Percentiles rank a stretch among this genome's conserved stretches.
These are phyloP conservation scores for Phrynocephalus guinanensis DNA, from an alignment of 2,797 vertebrate genomes.

Conservation along the genomic window DNA sequence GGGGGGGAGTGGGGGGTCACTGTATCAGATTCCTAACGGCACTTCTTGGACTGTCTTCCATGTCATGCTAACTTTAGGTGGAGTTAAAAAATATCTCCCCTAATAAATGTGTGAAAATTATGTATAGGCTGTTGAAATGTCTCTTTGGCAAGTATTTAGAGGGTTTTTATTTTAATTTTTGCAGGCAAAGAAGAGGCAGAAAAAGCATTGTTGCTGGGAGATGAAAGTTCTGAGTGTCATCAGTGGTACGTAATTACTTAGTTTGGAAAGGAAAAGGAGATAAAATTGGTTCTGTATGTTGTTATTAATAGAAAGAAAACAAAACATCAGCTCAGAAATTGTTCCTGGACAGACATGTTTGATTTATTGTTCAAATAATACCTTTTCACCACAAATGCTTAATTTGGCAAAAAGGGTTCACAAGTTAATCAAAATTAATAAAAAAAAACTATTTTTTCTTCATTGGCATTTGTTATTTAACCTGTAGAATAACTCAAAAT, in stretches of 20 bases:
- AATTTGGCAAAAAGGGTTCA: not conserved
- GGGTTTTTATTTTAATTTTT: conserved; percentile 14
- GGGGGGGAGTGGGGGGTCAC: no score
- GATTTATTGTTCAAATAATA: not conserved
- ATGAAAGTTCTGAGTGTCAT: conserved; percentile 86
- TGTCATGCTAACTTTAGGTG: not conserved
- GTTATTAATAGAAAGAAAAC: conserved; percentile 1
- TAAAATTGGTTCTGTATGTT: not conserved
- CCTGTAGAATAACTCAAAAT: not conserved
- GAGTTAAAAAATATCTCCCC: not conserved
- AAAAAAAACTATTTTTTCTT: not conserved
- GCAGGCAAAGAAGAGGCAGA: conserved; percentile 88
- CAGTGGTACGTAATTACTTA: conserved; percentile 85
- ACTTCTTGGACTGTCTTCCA: not conserved
- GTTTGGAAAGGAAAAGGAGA: not conserved
- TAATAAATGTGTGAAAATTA: not conserved
- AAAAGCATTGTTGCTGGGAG: conserved; percentile 81
- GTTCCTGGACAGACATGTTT: not conserved
- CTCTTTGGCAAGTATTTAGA: not conserved
- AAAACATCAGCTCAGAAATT: conserved; percentile 24
- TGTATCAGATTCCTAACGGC: not conserved
- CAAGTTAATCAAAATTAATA: not conserved
- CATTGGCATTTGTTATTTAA: not conserved
- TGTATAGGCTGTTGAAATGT: fast-evolving
- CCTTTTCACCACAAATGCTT: not conserved